Percentiles rank a stretch among this genome's conserved stretches.
These are phyloP conservation scores for Hestina assimilis DNA, from an alignment of 1,140 invertebrate species.

Conservation along the genomic window DNA sequence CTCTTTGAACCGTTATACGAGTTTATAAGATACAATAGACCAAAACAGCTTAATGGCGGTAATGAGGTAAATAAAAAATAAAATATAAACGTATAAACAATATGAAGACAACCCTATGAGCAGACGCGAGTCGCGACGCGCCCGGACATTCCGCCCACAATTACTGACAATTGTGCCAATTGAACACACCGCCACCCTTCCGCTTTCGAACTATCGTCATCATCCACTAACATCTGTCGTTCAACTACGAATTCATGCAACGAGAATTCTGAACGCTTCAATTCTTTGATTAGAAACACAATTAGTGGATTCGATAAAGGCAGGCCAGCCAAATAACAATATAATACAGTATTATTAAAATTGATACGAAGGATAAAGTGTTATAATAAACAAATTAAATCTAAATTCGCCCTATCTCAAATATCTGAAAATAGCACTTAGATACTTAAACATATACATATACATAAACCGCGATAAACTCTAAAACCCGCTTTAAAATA, in stretches of 20 bases:
- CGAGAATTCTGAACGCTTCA: not conserved
- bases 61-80: not conserved
- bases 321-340: no score
- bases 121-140: slow-evolving; percentile 34
- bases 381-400: no score
- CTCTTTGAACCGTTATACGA: no score
- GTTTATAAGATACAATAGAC: no score
- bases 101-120: not conserved
- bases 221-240: slow-evolving; percentile 59
- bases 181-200: slow-evolving; percentile 72
- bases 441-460: no score
- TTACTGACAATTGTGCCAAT: slow-evolving; percentile 75
- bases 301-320: not conserved
- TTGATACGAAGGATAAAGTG: no score
- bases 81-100: not conserved
- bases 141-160: slow-evolving; percentile 73
- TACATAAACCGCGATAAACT: no score
- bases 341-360: no score
- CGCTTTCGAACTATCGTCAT: slow-evolving; percentile 62
- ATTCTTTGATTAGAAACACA: not conserved
- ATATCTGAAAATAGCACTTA: no score
- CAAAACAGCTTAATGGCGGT: no score
- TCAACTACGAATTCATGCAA: slow-evolving; percentile 15
- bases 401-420: no score
- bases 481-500: no score